A percentile compares a stretch with the other conserved stretches of the same genome.
Conservation (phyloP, 2,888 invertebrate genomes). For the Tenthredo scrophulariae region DNA sequence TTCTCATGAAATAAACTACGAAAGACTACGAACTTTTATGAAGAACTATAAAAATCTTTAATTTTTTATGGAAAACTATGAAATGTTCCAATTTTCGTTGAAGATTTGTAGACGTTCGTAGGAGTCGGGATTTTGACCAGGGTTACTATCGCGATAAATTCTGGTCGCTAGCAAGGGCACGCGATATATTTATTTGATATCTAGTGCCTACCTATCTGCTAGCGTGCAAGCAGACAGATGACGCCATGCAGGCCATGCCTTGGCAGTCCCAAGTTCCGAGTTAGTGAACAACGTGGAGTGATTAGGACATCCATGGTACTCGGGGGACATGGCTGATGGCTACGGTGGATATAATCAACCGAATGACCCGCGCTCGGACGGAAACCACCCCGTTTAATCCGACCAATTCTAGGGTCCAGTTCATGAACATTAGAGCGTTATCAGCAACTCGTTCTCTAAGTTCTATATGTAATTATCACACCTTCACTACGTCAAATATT, state of each 20-base stretch:
- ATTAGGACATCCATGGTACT: slow-evolving; percentile 63
- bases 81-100: too few species aligned
- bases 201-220: background rate
- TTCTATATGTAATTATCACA: background rate
- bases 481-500: background rate
- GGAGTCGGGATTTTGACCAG: too few species aligned
- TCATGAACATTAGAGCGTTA: slow-evolving; percentile 3
- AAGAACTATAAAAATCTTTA: too few species aligned
- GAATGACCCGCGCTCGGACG: slow-evolving; percentile 65
- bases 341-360: slow-evolving; percentile 71
- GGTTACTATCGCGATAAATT: background rate
- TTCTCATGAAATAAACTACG: too few species aligned
- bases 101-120: too few species aligned
- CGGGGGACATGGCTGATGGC: slow-evolving; percentile 64
- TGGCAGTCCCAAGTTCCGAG: slow-evolving; percentile 18
- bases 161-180: background rate
- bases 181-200: background rate
- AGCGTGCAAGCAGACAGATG: background rate
- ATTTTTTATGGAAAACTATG: too few species aligned
- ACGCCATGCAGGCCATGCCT: slow-evolving; percentile 6
- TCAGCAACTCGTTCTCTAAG: background rate
- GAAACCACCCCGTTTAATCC: slow-evolving; percentile 29
- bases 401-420: slow-evolving; percentile 33
- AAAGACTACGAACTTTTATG: too few species aligned
- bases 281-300: slow-evolving; percentile 57